These are phyloP conservation scores for Nettapus auritus DNA, from an alignment of 2,113 vertebrate genomes.

Conservation along the genomic window DNA sequence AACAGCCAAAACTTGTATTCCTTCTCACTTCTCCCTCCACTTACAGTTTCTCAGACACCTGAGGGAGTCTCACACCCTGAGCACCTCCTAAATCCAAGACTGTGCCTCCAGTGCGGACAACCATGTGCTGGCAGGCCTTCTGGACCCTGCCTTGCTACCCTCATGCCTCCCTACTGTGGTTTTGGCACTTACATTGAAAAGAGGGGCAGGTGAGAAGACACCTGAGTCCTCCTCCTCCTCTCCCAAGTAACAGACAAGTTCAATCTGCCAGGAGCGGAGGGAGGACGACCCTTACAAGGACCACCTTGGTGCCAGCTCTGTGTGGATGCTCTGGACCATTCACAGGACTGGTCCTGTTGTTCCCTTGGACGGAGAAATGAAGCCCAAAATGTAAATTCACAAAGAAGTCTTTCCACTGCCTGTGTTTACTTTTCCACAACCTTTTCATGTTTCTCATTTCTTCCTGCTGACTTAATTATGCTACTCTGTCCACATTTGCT, in stretches of 20 bases:
- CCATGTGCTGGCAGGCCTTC: neutral
- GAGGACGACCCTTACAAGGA: neutral
- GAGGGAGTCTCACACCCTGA: neutral
- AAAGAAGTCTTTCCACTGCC: neutral
- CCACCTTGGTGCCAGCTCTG: neutral
- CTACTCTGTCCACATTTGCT: neutral
- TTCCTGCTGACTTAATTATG: neutral
- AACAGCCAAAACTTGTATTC: neutral
- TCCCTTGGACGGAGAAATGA: neutral
- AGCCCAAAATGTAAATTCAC: slow-evolving; percentile 1
- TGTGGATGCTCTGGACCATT: neutral
- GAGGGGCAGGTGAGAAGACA: neutral
- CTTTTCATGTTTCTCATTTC: neutral
- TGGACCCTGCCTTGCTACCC: neutral
- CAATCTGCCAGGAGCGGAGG: neutral
- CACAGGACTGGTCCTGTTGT: neutral
- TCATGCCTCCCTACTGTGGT: neutral
- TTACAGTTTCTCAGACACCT: neutral
- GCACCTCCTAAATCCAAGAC: neutral
- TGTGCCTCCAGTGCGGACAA: neutral
- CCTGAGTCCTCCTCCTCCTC: neutral
- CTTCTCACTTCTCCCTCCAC: neutral
- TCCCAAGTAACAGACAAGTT: neutral
- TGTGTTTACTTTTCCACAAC: neutral
- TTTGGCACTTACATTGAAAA: neutral